Evolutionary conservation across 2,888 invertebrate genomes (phyloP).

Genomic region (Nymphalis polychloros): DNA sequence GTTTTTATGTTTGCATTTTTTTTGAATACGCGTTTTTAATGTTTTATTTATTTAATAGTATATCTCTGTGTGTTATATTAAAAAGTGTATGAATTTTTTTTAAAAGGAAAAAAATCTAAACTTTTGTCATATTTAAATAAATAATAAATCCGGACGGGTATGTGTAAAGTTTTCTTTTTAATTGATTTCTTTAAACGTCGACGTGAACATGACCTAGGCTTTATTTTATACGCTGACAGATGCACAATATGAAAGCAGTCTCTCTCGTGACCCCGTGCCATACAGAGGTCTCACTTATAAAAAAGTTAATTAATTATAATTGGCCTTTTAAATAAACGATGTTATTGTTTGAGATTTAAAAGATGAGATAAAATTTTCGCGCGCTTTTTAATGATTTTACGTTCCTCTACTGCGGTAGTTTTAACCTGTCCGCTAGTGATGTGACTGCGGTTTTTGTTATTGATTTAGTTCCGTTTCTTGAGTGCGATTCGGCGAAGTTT

Average conservation of each 20-base stretch:
- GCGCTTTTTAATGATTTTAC: constrained; percentile 11
- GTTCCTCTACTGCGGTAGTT: constrained; percentile 26
- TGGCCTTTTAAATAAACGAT: constrained; percentile 8
- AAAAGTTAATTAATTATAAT: constrained; percentile 17
- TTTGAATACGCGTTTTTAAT: background rate
- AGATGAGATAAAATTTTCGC: constrained; percentile 11
- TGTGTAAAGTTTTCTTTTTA: background rate
- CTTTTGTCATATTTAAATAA: background rate
- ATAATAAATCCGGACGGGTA: background rate
- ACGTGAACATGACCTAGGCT: constrained; percentile 25
- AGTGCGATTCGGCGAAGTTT: constrained; percentile 17
- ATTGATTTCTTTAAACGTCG: background rate
- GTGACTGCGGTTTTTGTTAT: constrained; percentile 32
- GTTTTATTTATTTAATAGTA: background rate
- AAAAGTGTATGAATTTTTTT: no score
- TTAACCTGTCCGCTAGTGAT: constrained; percentile 33
- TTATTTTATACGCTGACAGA: constrained; percentile 24
- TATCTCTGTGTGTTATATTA: no score
- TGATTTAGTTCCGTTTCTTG: constrained; percentile 34
- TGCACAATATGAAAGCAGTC: constrained; percentile 25
- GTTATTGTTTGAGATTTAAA: constrained; percentile 3
- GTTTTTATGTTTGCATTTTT: background rate
- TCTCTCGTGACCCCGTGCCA: constrained; percentile 36
- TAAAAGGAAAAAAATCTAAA: background rate
- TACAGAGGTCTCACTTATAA: constrained; percentile 29